These are phyloP conservation scores for Amniataba percoides DNA, from an alignment of 2,797 vertebrate species.

Conservation along the genomic window DNA sequence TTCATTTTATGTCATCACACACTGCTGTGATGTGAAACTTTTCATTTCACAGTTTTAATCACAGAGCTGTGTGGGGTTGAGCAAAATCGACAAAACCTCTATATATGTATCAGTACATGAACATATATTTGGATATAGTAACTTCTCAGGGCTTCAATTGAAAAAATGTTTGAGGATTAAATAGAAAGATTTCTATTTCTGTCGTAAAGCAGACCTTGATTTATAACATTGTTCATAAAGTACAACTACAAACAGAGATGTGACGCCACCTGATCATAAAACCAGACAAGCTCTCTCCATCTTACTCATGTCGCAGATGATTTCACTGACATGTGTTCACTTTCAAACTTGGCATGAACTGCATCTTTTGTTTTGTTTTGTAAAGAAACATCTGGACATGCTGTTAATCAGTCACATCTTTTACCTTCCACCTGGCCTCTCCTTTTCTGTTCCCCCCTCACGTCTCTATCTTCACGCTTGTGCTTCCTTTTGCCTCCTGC, in stretches of 20 bases:
- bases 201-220: too few species aligned
- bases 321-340: too few species aligned
- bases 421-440: constrained; percentile 61
- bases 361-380: too few species aligned
- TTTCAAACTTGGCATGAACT: too few species aligned
- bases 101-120: background rate
- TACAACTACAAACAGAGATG: too few species aligned
- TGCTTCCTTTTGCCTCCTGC: constrained; percentile 69
- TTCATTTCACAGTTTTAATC: background rate
- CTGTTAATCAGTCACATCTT: background rate
- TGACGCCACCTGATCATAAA: too few species aligned
- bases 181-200: too few species aligned
- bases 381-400: background rate
- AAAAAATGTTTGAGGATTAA: too few species aligned
- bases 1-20: background rate
- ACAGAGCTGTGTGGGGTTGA: background rate
- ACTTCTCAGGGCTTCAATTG: too few species aligned
- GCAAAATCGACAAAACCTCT: background rate
- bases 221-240: too few species aligned
- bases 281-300: too few species aligned
- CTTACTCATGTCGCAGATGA: too few species aligned
- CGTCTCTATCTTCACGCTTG: constrained; percentile 19
- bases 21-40: background rate
- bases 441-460: constrained; percentile 69
- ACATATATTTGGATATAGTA: background rate